phyloP scores from a whole-genome alignment of 2,797 vertebrate genomes.

The Dipus sagitta region DNA sequence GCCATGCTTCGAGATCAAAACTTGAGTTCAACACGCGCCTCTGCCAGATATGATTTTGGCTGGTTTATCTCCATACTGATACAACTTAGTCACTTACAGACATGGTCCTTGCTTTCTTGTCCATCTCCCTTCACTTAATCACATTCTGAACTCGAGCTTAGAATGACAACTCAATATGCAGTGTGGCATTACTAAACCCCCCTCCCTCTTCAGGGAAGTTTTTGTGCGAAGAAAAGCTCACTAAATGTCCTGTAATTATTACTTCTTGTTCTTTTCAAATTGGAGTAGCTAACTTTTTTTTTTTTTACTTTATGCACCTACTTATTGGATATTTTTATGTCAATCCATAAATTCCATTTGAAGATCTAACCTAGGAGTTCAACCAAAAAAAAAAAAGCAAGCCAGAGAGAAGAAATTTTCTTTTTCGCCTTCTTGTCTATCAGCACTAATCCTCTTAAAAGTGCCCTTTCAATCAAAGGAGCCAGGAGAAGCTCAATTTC shows the following conservation, averaged over 20 bases:
- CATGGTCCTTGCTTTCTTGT: neutral
- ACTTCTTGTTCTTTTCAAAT: conserved; percentile 51
- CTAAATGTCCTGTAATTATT: conserved; percentile 6
- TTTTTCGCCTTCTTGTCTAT: conserved; percentile 37
- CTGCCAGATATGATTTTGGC: neutral
- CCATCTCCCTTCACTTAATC: neutral
- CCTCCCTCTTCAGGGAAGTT: neutral
- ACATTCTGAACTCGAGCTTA: conserved; percentile 41
- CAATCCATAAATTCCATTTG: conserved; percentile 53
- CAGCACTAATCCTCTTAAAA: conserved; percentile 75
- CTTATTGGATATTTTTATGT: conserved; percentile 59
- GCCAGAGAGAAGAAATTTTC: neutral
- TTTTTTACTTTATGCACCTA: conserved; percentile 29
- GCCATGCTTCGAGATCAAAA: neutral
- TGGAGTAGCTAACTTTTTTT: neutral
- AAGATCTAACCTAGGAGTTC: conserved; percentile 49
- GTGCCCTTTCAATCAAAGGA: conserved; percentile 70
- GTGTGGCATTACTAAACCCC: neutral
- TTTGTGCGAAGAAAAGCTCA: conserved; percentile 23
- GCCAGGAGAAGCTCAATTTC: conserved; percentile 70
- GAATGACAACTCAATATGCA: conserved; percentile 24
- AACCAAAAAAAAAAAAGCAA: neutral
- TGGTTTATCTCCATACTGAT: neutral
- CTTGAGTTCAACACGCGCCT: neutral
- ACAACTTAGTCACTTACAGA: conserved; percentile 37